Evolutionary conservation across 53 echinoderm and acorn worm species (phyloP), one percentile per base, ranked within the genome.

Genomic region (Hippasteria phrygiana): DNA sequence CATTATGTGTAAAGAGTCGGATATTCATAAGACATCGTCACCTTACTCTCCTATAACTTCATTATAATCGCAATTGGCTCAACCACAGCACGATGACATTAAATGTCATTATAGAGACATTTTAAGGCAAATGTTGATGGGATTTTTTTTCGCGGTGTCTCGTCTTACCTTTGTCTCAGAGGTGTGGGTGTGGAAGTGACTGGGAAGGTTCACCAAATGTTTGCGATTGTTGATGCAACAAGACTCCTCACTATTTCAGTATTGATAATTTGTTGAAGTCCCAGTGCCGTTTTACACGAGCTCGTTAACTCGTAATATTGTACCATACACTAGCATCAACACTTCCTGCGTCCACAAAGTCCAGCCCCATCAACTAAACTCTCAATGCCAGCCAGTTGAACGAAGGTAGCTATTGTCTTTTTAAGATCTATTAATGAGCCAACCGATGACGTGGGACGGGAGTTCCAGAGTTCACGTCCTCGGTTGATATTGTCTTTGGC

Each of bases 111-210:
- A 59, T 24, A 59, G 59, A 14, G 59, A 26, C n/a, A 26, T 4
- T 22, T 24, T 59, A 59, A 14, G 26, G 26, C n/a, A 59, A 59
- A 9, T 24, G 1, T 24, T 26, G 3, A 59, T 59, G 16, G 51
- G 51, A 51, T 51, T 51, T 2, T 17, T 26, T 59, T n/a, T n/a
- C n/a, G n/a, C n/a, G n/a, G n/a, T 59, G 59, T 24, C 20, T 59
- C 7, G 59, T 26, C 59, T 59, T 59, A 59, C 59, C n/a, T 59
- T 59, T n/a, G n/a, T n/a, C n/a, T n/a, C n/a, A n/a, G n/a, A n/a
- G 16, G 5, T 51, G 9, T 51, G 9, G n/a, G 22, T 59, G 22
- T 5, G 59, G 4, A 24, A 17, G 54, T 54, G n/a, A 24, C 22
- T 22, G 1, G 59, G 59, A 12, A 26, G 26, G 59, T 59, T 59